These are phyloP conservation scores for Caenorhabditis sulstoni DNA, from an alignment of 2,888 invertebrate genomes.

Conservation along the genomic window DNA sequence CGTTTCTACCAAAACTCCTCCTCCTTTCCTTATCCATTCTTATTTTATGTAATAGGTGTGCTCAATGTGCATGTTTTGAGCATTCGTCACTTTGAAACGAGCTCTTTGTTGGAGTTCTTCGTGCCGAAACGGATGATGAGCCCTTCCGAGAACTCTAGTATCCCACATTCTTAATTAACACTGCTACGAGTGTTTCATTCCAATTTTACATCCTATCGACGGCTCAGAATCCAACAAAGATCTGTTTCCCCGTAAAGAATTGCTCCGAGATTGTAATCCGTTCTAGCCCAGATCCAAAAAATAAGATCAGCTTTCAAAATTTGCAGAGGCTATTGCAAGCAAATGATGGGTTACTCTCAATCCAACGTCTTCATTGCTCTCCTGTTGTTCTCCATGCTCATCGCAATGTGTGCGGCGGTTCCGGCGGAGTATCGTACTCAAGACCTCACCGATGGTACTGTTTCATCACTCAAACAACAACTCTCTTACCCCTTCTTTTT, in stretches of 20 bases:
- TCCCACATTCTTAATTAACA: too few relatives aligned
- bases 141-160: background rate
- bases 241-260: too few relatives aligned
- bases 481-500: background rate
- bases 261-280: too few relatives aligned
- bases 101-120: background rate
- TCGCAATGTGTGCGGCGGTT: slow-evolving; percentile 20
- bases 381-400: slow-evolving; percentile 24
- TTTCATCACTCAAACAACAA: background rate
- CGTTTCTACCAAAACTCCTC: background rate
- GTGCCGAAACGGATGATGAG: background rate
- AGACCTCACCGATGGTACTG: slow-evolving; percentile 15
- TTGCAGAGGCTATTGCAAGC: slow-evolving; percentile 25
- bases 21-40: slow-evolving; percentile 8
- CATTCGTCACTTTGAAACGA: slow-evolving; percentile 13
- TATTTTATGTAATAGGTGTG: slow-evolving; percentile 47
- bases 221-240: too few relatives aligned
- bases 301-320: background rate
- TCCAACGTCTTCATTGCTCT: slow-evolving; percentile 33
- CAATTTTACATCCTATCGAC: too few relatives aligned
- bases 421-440: slow-evolving; percentile 10
- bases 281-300: too few relatives aligned
- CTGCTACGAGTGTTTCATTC: too few relatives aligned
- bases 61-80: slow-evolving; percentile 23
- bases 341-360: slow-evolving; percentile 53